phyloP scores from a whole-genome alignment of 2,797 vertebrate genomes.

The Hipposideros larvatus region DNA sequence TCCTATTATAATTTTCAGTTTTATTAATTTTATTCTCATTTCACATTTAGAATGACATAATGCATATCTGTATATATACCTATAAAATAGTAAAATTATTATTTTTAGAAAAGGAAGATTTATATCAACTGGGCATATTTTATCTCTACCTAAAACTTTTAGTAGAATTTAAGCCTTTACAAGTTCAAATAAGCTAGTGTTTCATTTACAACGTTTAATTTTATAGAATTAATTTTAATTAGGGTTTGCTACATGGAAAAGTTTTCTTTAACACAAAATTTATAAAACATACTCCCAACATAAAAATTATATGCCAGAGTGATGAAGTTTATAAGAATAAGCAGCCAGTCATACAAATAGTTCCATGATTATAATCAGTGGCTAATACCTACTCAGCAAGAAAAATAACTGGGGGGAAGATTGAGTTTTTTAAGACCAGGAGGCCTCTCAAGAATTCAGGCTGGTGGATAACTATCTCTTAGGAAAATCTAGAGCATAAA shows the following conservation, averaged over 20 bases:
- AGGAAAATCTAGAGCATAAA: conserved; percentile 13
- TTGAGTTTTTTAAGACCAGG: conserved; percentile 8
- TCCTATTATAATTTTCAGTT: conserved; percentile 30
- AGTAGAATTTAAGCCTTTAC: conserved; percentile 51
- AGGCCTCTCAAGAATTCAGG: neutral
- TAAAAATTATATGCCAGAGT: conserved; percentile 47
- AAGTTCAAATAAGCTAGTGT: conserved; percentile 45
- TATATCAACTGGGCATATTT: neutral
- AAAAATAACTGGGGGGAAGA: conserved; percentile 40
- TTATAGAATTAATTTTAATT: conserved; percentile 42
- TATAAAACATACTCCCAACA: conserved; percentile 53
- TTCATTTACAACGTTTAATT: conserved; percentile 62
- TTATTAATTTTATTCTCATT: conserved; percentile 47
- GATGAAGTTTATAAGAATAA: conserved; percentile 51
- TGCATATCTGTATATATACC: neutral
- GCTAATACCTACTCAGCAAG: neutral
- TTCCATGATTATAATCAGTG: neutral
- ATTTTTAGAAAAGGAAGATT: conserved; percentile 51
- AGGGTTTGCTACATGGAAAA: neutral
- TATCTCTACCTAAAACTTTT: conserved; percentile 53
- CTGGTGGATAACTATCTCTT: neutral
- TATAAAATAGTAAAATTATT: neutral
- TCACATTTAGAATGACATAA: neutral
- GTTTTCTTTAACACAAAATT: conserved; percentile 41
- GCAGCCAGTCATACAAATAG: conserved; percentile 14